Base-by-base conservation (phyloP, 1,140 invertebrate genomes). In the Adelges cooleyi region DNA sequence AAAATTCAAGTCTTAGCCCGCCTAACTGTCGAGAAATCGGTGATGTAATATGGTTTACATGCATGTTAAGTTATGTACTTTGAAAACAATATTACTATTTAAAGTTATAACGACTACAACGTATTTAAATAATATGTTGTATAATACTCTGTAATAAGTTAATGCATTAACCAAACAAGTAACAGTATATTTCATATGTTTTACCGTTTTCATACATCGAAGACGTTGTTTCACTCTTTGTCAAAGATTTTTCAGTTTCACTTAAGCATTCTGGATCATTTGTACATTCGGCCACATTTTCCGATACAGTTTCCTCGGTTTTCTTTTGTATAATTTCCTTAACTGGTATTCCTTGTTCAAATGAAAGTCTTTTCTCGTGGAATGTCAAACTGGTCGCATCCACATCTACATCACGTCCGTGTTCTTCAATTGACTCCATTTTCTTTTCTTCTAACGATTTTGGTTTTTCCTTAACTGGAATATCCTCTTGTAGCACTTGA, bases 331-430 rank as follows among this genome's bases (percentile, higher is more conserved):
- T 62, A 6, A 62, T 48, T 22, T 62, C 56, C 25, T 46, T 62
- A 5, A 62, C 56, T 75, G 69, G 77, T 76, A 66, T 77, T 75
- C 73, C 74, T 69, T 77, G 75, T 46, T 78, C 77, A 69, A 79
- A 71, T 33, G 66, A 77, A 71, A 51, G 72, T 65, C 66, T 77
- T 75, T 67, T 74, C 50, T 72, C 71, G 68, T 42, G 72, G 69
- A 65, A 75, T 71, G 70, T 78, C 74, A 70, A 73, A 70, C 29
- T 71, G 69, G 71, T 78, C 75, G 74, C 77, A 76, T 10, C 73
- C 75, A 17, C 38, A 15, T 66, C 65, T 0, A 23, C 44, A 4
- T 53, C 25, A 1, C 18, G 10, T 9, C 23, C 4, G 10, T 51
- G 17, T 33, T 66, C 51, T 22, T 66, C 65, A 23, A 66, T 51